Conservation (phyloP, 2,797 vertebrate species). For the Pelochelys cantorii region DNA sequence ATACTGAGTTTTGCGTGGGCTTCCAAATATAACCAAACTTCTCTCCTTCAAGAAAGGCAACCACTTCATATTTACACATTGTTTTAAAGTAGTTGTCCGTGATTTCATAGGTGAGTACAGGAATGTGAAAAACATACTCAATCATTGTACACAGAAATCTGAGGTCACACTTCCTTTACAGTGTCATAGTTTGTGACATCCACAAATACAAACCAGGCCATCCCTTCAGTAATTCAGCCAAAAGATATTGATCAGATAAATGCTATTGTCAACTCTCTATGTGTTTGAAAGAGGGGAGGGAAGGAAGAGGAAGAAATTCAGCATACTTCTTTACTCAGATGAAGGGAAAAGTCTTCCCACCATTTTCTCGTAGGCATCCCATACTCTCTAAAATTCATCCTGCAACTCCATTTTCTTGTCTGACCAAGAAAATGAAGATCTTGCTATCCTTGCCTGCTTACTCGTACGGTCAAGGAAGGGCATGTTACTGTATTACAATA, state of each 20-base stretch:
- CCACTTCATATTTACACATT: neutral
- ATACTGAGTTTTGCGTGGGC: neutral
- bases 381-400: neutral
- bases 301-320: neutral
- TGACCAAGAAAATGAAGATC: neutral
- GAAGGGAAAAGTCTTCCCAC: neutral
- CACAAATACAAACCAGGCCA: neutral
- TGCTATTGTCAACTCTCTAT: neutral
- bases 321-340: no score
- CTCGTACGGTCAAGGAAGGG: neutral
- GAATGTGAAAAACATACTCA: fast-evolving
- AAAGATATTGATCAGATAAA: neutral
- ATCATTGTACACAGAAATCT: neutral
- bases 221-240: neutral
- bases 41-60: fast-evolving
- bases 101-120: neutral
- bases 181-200: neutral
- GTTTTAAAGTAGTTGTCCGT: neutral
- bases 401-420: neutral
- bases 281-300: neutral
- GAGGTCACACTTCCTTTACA: neutral
- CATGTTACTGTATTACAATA: neutral
- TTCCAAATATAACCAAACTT: neutral
- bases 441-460: neutral
- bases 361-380: neutral